phyloP scores from a whole-genome alignment of 2,888 invertebrate species.

The Lasiommata megera region DNA sequence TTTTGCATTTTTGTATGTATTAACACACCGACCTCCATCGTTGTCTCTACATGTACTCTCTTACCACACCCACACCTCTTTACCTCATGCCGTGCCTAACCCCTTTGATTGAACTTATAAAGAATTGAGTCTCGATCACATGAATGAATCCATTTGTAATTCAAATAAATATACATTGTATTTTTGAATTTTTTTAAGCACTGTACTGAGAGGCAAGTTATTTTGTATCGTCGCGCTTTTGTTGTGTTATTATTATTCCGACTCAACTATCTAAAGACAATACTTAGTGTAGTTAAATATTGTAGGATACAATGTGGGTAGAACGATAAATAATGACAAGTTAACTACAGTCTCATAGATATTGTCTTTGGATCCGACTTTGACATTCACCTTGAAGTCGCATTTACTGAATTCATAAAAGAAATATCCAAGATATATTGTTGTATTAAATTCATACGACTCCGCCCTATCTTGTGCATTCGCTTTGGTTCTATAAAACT shows the following conservation, averaged over 20 bases:
- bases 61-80: conserved; percentile 50
- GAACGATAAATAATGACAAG: not conserved
- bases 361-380: conserved; percentile 35
- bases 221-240: conserved; percentile 34
- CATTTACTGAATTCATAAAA: conserved; percentile 5
- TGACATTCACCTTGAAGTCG: conserved; percentile 37
- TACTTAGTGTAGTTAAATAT: conserved; percentile 12
- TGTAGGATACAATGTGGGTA: not conserved
- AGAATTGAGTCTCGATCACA: conserved; percentile 35
- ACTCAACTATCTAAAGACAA: conserved; percentile 30
- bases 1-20: conserved; percentile 47
- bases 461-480: conserved; percentile 6
- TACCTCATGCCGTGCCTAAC: conserved; percentile 52
- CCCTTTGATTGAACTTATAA: conserved; percentile 58
- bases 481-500: conserved; percentile 13
- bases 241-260: conserved; percentile 14
- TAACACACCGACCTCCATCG: conserved; percentile 65
- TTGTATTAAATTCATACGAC: not conserved
- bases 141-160: conserved; percentile 24
- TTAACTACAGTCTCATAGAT: conserved; percentile 14
- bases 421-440: not conserved
- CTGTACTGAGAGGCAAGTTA: conserved; percentile 66
- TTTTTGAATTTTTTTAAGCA: conserved; percentile 31
- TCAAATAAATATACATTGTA: conserved; percentile 16
- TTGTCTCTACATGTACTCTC: conserved; percentile 62